A percentile compares a stretch with the other conserved stretches of the same genome.
Evolutionary conservation across 2,888 invertebrate species (phyloP).

Genomic region (Sminthurides aquaticus): DNA sequence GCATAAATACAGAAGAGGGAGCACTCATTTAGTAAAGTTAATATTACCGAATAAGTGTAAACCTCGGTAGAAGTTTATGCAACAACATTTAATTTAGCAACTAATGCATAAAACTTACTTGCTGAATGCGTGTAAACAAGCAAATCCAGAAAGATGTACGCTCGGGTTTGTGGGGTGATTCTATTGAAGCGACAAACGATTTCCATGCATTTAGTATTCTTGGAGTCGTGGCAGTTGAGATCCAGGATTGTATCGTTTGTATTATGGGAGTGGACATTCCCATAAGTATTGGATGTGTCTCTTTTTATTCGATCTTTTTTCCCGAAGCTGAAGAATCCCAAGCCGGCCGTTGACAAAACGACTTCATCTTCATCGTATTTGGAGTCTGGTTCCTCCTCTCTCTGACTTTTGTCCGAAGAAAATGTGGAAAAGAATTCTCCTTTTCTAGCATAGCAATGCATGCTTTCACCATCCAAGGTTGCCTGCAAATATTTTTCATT

Average conservation of each 20-base stretch:
- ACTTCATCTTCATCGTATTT: neutral
- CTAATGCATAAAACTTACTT: neutral
- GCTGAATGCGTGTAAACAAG: neutral
- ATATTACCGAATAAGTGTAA: too few relatives aligned
- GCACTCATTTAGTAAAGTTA: neutral
- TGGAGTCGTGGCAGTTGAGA: neutral
- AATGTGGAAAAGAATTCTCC: neutral
- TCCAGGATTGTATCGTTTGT: neutral
- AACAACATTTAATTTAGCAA: too few relatives aligned
- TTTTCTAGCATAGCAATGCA: neutral
- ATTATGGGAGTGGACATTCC: neutral
- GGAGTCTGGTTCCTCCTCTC: neutral
- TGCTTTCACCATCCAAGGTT: neutral
- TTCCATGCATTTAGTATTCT: neutral
- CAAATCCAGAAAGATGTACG: neutral
- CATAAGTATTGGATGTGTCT: neutral
- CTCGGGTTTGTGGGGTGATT: neutral
- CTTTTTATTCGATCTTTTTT: neutral
- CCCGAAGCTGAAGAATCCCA: neutral
- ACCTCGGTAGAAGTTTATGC: too few relatives aligned
- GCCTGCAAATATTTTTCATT: neutral
- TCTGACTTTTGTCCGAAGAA: neutral
- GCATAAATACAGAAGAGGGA: slow-evolving; percentile 13
- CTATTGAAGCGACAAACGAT: neutral
- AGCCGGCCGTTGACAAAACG: neutral